These are phyloP conservation scores for Amblyteles armatorius DNA, from an alignment of 2,888 invertebrate genomes.

Conservation along the genomic window DNA sequence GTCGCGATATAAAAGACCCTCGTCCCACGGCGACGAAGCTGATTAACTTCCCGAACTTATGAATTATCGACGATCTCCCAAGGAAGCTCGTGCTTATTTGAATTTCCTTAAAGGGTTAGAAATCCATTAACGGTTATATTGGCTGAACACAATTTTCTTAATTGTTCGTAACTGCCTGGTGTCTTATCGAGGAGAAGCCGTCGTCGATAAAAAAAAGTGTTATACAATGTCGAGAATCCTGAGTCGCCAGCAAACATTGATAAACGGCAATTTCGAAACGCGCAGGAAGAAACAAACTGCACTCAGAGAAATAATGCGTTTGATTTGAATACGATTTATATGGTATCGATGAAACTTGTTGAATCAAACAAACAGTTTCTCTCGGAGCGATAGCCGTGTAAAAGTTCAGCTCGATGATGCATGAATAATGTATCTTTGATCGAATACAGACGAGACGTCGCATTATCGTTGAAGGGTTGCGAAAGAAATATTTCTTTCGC, in stretches of 20 bases:
- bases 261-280: too few relatives aligned
- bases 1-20: neutral
- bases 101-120: neutral
- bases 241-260: too few relatives aligned
- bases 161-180: neutral
- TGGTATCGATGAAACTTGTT: neutral
- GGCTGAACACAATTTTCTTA: constrained; percentile 3
- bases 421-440: constrained; percentile 41
- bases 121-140: neutral
- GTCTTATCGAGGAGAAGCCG: neutral
- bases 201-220: too few relatives aligned
- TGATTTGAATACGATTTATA: neutral
- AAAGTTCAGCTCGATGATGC: neutral
- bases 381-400: neutral
- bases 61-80: constrained; percentile 15
- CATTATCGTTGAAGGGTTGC: constrained; percentile 45
- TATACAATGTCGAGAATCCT: neutral
- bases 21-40: constrained; percentile 4
- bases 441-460: constrained; percentile 39
- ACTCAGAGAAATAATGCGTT: neutral
- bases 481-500: constrained; percentile 14
- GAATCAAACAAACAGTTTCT: neutral
- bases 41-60: constrained; percentile 20
- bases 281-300: neutral
- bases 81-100: constrained; percentile 5